phyloP scores from a whole-genome alignment of 37 sponge, comb jelly and placozoan genomes.

The Chondrilla cf. caribensis region DNA sequence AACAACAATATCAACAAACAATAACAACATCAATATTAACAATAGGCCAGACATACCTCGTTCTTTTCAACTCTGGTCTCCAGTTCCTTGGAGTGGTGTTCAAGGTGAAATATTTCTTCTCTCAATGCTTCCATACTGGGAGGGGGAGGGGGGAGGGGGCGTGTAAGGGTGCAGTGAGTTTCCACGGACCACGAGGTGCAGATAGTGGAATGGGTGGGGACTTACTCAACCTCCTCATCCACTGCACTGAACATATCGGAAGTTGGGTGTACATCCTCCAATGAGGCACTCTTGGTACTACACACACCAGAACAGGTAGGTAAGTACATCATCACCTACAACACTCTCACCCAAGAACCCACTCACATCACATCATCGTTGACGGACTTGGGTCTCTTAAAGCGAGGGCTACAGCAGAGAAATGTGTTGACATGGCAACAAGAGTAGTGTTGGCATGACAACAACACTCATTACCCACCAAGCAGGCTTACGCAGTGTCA shows the following conservation, averaged over 20 bases:
- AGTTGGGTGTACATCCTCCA: neutral
- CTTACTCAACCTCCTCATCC: slow-evolving; percentile 7
- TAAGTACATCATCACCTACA: too few species aligned
- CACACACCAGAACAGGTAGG: neutral
- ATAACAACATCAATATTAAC: too few species aligned
- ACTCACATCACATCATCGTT: too few species aligned
- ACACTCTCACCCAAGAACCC: too few species aligned
- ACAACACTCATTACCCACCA: too few species aligned
- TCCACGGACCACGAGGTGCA: too few species aligned
- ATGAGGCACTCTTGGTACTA: neutral
- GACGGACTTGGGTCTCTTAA: too few species aligned
- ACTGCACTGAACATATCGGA: neutral
- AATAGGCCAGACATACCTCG: neutral
- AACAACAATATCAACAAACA: too few species aligned
- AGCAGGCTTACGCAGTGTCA: neutral
- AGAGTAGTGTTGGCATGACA: too few species aligned
- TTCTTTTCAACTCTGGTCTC: neutral
- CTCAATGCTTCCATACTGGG: neutral
- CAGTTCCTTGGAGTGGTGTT: neutral
- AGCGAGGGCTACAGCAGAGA: too few species aligned
- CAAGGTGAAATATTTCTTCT: neutral
- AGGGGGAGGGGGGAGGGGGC: neutral
- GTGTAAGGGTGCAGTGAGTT: neutral
- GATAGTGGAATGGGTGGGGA: too few species aligned
- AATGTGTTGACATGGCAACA: too few species aligned